Evolutionary conservation across 1,140 invertebrate species (phyloP), one percentile per base, ranked within the genome.

Genomic region (Drosophila sechellia): DNA sequence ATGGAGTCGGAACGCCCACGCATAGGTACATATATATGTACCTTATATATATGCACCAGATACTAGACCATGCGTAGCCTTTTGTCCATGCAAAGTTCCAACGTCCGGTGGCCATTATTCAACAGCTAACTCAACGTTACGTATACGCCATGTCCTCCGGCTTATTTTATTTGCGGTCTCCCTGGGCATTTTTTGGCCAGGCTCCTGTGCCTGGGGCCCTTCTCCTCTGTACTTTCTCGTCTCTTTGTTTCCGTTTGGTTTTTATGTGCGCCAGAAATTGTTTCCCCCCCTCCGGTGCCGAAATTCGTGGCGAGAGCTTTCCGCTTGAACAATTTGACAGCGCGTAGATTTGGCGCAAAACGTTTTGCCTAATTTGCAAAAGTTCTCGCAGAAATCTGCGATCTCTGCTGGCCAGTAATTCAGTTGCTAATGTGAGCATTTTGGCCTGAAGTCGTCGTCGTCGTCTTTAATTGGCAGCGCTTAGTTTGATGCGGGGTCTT

Each of bases 321-420:
- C 55, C 84, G 80, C 84, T 87, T 77, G 79, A 87, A 80, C 84
- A 87, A 87, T 90, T 87, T 89, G 84, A 87, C 84, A 89, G 61
- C 77, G 84, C 84, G 84, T 89, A 89, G 84, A 87, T 89, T 89
- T 87, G 84, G 79, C 84, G 79, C 75, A 87, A 87, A 87, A 90
- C 84, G 84, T 89, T 89, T 87, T 87, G 84, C 84, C 85, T 87
- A 89, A 87, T 87, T 87, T 90, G 84, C 77, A 84, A 80, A 89
- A 87, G 76, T 87, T 89, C 72, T 59, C 45, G 37, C 46, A 48
- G 45, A 65, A 65, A 57, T 49, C 52, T 27, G 69, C 58, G 53
- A 57, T 56, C 60, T 39, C 39, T 56, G 31, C 25, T 61, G 39
- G 31, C 35, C 63, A 60, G 59, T 84, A 80, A 84, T 77, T 85